phyloP scores from a whole-genome alignment of 2,797 vertebrate species.

The Tragopan temminckii region DNA sequence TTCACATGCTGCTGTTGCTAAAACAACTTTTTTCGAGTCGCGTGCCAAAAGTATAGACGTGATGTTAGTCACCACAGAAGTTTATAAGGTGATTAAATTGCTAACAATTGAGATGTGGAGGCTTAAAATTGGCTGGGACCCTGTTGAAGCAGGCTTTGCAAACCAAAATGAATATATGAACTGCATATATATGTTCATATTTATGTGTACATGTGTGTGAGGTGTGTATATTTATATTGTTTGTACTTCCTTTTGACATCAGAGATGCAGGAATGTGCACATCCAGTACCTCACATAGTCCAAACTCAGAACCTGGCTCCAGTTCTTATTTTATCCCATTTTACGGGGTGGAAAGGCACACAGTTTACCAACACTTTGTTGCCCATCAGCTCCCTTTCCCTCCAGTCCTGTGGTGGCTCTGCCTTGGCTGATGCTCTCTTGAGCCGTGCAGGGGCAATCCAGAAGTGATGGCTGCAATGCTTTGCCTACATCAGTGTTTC shows the following conservation, averaged over 20 bases:
- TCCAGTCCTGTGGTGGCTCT: constrained; percentile 56
- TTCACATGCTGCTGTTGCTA: constrained; percentile 30
- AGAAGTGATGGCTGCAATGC: constrained; percentile 16
- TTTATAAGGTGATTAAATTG: constrained; percentile 65
- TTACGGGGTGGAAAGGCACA: constrained; percentile 65
- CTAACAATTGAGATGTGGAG: constrained; percentile 24
- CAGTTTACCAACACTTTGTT: constrained; percentile 69
- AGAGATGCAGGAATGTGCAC: constrained; percentile 25
- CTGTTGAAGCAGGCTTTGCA: constrained; percentile 34
- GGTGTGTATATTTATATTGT: not conserved
- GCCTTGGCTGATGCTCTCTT: constrained; percentile 50
- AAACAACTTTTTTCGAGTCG: not conserved
- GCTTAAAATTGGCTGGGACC: constrained; percentile 23
- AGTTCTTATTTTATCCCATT: constrained; percentile 76
- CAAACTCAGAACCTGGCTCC: constrained; percentile 56
- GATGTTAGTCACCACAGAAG: constrained; percentile 52
- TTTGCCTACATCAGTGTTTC: constrained; percentile 38
- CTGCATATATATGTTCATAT: no score
- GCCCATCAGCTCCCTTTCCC: constrained; percentile 49
- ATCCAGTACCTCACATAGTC: constrained; percentile 26
- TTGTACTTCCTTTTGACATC: not conserved
- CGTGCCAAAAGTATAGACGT: constrained; percentile 33
- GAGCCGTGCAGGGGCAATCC: constrained; percentile 61
- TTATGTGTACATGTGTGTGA: not conserved
- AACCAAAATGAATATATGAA: not conserved